Evolutionary conservation across 1,140 invertebrate genomes (phyloP).

Genomic region (Pachypsylla venusta): DNA sequence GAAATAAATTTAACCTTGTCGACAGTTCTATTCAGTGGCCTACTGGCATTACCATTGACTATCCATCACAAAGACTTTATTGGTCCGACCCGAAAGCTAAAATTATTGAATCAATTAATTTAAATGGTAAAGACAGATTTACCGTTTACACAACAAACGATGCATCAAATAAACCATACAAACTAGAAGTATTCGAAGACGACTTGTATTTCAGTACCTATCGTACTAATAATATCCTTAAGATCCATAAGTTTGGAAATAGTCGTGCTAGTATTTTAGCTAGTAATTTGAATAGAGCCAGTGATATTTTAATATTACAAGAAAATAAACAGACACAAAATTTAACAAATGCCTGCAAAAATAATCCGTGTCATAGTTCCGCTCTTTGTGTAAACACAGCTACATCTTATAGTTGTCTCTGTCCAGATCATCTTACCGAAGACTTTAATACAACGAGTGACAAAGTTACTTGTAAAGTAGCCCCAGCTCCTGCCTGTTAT

Average conservation of each 20-base stretch:
- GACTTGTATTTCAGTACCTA: conserved; percentile 45
- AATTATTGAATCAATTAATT: conserved; percentile 55
- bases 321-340: conserved; percentile 48
- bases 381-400: conserved; percentile 10
- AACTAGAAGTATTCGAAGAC: conserved; percentile 60
- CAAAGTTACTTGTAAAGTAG: conserved; percentile 4
- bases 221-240: conserved; percentile 43
- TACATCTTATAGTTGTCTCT: conserved; percentile 12
- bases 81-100: conserved; percentile 59
- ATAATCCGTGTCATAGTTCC: conserved; percentile 13
- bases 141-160: conserved; percentile 37
- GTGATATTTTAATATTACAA: conserved; percentile 50
- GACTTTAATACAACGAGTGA: background rate
- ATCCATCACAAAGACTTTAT: conserved; percentile 48
- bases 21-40: conserved; percentile 44
- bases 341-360: conserved; percentile 21
- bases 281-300: conserved; percentile 38
- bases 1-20: conserved; percentile 38
- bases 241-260: conserved; percentile 51
- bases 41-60: conserved; percentile 50
- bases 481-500: conserved; percentile 2
- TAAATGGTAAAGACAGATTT: conserved; percentile 54
- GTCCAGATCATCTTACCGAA: conserved; percentile 16
- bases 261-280: conserved; percentile 38
- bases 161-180: conserved; percentile 42